phyloP scores from a whole-genome alignment of 2,113 vertebrate species.

The Ellobius talpinus region DNA sequence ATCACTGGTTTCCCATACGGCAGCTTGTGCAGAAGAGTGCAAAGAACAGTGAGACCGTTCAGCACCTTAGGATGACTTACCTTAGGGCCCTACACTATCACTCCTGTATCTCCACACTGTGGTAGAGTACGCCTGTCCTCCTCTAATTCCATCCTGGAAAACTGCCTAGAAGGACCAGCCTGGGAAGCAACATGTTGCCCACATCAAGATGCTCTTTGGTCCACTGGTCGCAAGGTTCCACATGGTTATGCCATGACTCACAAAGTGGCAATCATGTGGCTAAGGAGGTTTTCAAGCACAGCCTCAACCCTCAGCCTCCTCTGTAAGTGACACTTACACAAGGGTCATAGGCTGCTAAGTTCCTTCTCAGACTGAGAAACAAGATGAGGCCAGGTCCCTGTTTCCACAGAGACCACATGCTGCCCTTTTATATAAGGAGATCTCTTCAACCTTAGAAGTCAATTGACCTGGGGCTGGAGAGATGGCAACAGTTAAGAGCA shows the following conservation, averaged over 20 bases:
- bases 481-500: too few species aligned
- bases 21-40: neutral
- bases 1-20: neutral
- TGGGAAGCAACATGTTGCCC: neutral
- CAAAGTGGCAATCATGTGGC: neutral
- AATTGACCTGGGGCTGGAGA: neutral
- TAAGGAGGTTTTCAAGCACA: neutral
- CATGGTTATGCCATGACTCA: neutral
- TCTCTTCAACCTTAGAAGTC: neutral
- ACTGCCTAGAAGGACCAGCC: neutral
- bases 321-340: neutral
- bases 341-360: neutral
- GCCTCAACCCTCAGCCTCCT: neutral
- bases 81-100: neutral
- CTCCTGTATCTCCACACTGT: neutral
- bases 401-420: neutral
- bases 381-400: neutral
- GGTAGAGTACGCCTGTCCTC: neutral
- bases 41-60: neutral
- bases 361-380: neutral
- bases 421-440: too few species aligned
- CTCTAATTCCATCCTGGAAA: neutral
- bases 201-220: neutral
- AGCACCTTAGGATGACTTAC: neutral
- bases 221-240: neutral